Base-by-base conservation (phyloP, 2,113 vertebrate genomes). In the Centropristis striata region DNA sequence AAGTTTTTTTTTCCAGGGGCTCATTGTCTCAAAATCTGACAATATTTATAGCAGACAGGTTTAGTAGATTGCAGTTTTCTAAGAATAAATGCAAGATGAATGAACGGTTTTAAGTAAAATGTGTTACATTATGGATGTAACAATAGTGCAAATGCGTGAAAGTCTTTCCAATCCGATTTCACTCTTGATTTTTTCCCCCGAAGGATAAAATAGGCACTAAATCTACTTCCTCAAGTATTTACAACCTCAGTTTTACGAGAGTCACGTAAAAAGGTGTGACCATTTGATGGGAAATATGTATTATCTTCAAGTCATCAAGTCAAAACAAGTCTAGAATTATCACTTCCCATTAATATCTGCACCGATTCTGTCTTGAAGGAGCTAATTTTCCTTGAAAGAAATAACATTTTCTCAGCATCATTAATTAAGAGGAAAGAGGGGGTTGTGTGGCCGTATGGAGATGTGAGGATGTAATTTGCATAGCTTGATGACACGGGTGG, bases 401-500 rank as follows among this genome's bases (percentile, higher is more conserved):
- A 65, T 86, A 83, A 74, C 67, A 39, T 90, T 85, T 86, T 81
- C 85, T 70, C 69, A 81, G 83, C 51, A 23, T 84, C 83, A 89
- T 92, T 92, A 92, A 93, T 92, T 92, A 91, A 83, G 60, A 59
- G 76, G 66, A 78, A 72, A 64, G 64, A 44, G 71, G 78, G 53
- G 78, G 69, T 59, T 50, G 77, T 59, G 5, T 46, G 75, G 80
- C 23, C 0, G 21, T 49, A 65, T 83, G 72, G 88, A 83, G 86
- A 92, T 86, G 87, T 85, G 84, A 90, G 78, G 82, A 79, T 72
- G 49, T 81, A 16, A 92, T 92, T 91, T 90, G 88, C 91, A 91
- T 90, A 82, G 71, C 66, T 86, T 91, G 88, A 92, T 89, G 90
- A 90, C 85, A 86, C 47, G 82, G 82, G 51, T 84, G 84, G 89